Percentiles rank a stretch among this genome's conserved stretches.
Conservation (phyloP, 2,797 vertebrate genomes). For the Pangasius macronema region DNA sequence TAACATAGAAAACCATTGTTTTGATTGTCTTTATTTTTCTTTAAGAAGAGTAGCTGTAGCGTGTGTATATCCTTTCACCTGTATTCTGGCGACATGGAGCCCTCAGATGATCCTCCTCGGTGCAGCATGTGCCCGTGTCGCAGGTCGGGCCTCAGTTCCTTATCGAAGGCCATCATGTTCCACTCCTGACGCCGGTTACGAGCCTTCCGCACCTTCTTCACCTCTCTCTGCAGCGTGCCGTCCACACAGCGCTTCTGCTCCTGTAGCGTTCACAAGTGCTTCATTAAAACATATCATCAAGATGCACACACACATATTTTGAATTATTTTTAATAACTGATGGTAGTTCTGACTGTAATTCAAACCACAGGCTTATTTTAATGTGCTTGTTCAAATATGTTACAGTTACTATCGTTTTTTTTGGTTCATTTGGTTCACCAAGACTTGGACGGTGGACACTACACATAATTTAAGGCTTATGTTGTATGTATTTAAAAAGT, state of each 20-base stretch:
- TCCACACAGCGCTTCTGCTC: conserved; percentile 94
- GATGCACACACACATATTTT: conserved; percentile 5
- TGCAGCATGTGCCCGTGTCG: conserved; percentile 87
- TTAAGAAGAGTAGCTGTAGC: not conserved
- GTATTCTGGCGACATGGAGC: conserved; percentile 95
- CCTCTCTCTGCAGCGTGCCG: conserved; percentile 94
- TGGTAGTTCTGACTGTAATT: not conserved
- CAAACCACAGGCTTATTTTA: not conserved
- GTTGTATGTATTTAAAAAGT: not conserved
- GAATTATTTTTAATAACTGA: not conserved
- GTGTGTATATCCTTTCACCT: conserved; percentile 74
- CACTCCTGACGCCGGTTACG: conserved; percentile 99
- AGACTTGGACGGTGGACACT: not conserved
- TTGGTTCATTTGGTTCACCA: not conserved
- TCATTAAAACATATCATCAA: not conserved
- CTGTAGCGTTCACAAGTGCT: conserved; percentile 64
- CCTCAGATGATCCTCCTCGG: conserved; percentile 92
- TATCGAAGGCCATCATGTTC: conserved; percentile 99
- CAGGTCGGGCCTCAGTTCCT: conserved; percentile 97
- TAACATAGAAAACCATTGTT: not conserved
- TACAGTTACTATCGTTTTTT: not conserved
- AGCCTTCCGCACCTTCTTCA: conserved; percentile 99
- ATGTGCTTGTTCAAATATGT: not conserved
- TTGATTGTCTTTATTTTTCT: not conserved
- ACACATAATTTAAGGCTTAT: not conserved